Percentiles rank a stretch among this genome's conserved stretches.
These are phyloP conservation scores for Danio tinwini DNA, from an alignment of 2,797 vertebrate genomes.

Conservation along the genomic window DNA sequence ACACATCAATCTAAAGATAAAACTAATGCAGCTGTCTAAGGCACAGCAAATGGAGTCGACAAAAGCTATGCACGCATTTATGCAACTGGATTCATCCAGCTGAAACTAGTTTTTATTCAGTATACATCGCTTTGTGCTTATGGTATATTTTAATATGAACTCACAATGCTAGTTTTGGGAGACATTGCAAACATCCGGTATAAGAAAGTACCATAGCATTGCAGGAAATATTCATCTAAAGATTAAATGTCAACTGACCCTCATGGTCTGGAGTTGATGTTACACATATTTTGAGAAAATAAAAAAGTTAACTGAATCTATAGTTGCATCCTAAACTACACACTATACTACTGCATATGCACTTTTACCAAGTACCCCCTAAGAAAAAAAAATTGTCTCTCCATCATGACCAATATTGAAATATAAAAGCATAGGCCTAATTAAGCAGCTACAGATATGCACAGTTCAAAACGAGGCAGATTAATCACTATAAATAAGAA, in stretches of 20 bases:
- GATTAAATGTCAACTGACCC: neutral
- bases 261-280: neutral
- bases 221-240: neutral
- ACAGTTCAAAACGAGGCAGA: too few species aligned
- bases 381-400: too few species aligned
- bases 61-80: neutral
- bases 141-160: too few species aligned
- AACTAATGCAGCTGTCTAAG: constrained; percentile 4
- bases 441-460: too few species aligned
- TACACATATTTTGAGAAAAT: neutral
- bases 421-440: too few species aligned
- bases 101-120: neutral
- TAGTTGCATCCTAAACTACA: too few species aligned
- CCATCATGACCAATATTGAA: too few species aligned
- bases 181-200: neutral
- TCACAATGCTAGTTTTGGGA: neutral
- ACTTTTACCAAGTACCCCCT: too few species aligned
- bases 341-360: too few species aligned
- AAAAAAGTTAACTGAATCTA: neutral
- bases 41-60: neutral
- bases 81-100: neutral
- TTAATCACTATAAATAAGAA: too few species aligned
- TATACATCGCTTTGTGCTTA: neutral
- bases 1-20: constrained; percentile 20
- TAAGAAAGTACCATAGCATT: neutral